Evolutionary conservation across 2,888 invertebrate species (phyloP).

Genomic region (Stenodera caucasica): DNA sequence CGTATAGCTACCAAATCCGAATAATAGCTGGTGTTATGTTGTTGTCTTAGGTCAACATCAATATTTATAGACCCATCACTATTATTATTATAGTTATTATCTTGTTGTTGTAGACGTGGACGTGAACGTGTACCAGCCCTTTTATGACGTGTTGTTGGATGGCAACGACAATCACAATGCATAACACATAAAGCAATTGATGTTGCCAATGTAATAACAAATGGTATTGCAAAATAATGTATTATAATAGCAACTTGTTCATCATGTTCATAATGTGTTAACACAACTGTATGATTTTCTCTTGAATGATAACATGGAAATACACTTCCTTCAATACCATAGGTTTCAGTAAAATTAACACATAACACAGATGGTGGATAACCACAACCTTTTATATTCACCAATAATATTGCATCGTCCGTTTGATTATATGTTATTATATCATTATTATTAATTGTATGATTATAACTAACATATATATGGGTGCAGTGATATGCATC

Average conservation of each 20-base stretch:
- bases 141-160: slow-evolving; percentile 65
- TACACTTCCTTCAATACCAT: slow-evolving; percentile 68
- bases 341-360: slow-evolving; percentile 71
- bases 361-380: slow-evolving; percentile 79
- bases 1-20: slow-evolving; percentile 53
- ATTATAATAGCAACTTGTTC: slow-evolving; percentile 82
- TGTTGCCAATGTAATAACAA: slow-evolving; percentile 81
- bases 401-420: slow-evolving; percentile 65
- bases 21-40: slow-evolving; percentile 52
- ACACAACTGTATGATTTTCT: slow-evolving; percentile 78
- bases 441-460: slow-evolving; percentile 33
- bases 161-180: slow-evolving; percentile 84
- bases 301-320: slow-evolving; percentile 73
- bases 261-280: slow-evolving; percentile 81
- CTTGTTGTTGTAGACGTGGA: slow-evolving; percentile 59
- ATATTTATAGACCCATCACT: slow-evolving; percentile 75
- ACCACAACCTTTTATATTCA: slow-evolving; percentile 83
- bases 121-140: slow-evolving; percentile 68
- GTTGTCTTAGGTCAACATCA: slow-evolving; percentile 65
- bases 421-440: slow-evolving; percentile 46
- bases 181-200: slow-evolving; percentile 83
- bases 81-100: slow-evolving; percentile 47
- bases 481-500: slow-evolving; percentile 71
- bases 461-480: slow-evolving; percentile 64
- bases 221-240: slow-evolving; percentile 80